These are phyloP conservation scores for Keiferia lycopersicella DNA, from an alignment of 2,888 invertebrate species.

Conservation along the genomic window DNA sequence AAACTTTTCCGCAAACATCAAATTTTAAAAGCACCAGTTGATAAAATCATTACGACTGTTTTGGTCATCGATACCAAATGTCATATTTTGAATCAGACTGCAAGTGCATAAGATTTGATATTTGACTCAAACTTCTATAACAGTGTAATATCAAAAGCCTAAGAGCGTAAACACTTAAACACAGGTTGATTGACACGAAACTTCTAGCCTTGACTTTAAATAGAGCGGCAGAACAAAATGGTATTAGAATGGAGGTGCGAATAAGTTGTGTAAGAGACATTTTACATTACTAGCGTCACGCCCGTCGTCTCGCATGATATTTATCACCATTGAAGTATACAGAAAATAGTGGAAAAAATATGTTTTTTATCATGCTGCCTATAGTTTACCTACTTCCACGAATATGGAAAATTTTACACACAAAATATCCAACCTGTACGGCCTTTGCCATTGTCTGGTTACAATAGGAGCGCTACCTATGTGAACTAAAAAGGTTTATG, in stretches of 20 bases:
- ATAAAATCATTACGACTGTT: too few species aligned
- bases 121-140: neutral
- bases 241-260: slow-evolving; percentile 27
- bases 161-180: neutral
- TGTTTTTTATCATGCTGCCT: too few species aligned
- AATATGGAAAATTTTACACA: neutral
- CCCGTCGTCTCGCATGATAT: neutral
- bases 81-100: too few species aligned
- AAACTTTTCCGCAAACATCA: too few species aligned
- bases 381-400: too few species aligned
- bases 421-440: neutral
- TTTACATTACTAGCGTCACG: neutral
- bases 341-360: too few species aligned
- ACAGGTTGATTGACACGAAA: slow-evolving; percentile 16
- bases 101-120: neutral
- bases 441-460: too few species aligned
- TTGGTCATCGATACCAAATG: too few species aligned
- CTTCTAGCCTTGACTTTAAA: slow-evolving; percentile 16
- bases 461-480: too few species aligned
- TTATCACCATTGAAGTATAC: neutral
- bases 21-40: too few species aligned
- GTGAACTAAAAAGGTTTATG: neutral
- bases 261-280: slow-evolving; percentile 34
- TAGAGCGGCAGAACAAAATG: slow-evolving; percentile 9
- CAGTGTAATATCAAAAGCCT: neutral